Evolutionary conservation across 2,888 invertebrate genomes (phyloP), one percentile per base, ranked within the genome.

Genomic region (Cistogaster globosa): DNA sequence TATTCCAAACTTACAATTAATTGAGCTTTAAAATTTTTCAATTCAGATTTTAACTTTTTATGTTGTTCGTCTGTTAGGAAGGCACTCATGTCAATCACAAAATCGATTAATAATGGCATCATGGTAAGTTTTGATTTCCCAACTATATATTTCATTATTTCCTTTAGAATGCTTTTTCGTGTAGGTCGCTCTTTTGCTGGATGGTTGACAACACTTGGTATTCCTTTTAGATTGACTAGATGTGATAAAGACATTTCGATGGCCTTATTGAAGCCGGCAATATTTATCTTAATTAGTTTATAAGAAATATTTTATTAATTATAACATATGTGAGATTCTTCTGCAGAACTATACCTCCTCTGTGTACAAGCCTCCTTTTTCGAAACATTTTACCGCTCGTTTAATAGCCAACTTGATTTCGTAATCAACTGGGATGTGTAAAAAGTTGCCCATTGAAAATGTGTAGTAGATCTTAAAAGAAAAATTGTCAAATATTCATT

Each of bases 101-200:
- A 58, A 62, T 92, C 91, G 53, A 91, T 38, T 16, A 90, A 85
- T 8, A 91, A 65, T 0, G 91, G 90, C 72, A 91, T 92, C 57
- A 89, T 89, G 45, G 91, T 91, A 75, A 90, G 90, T 18, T 89
- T 84, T 0, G 92, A 91, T 60, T 89, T 89, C 0, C 91, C 90
- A 12, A 90, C 86, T 16, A 90, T 22, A 53, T 88, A 88, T 76
- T 89, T 89, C 0, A 89, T 71, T 0, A 91, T 75, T 81, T 92
- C 90, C n/a, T 87, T 55, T 3, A 88, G 0, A 12, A 91, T 18
- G 18, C 48, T 60, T 3, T 8, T 51, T 3, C 87, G 86, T 1
- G 86, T 75, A 0, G 90, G 90, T 2, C 57, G 45, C 0, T 87
- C 86, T 63, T 84, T 18, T 0, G 87, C n/a, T 6, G 88, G 88